Base-by-base conservation (phyloP, 2,113 vertebrate genomes). In the Cyprinodon brontotheroides region DNA sequence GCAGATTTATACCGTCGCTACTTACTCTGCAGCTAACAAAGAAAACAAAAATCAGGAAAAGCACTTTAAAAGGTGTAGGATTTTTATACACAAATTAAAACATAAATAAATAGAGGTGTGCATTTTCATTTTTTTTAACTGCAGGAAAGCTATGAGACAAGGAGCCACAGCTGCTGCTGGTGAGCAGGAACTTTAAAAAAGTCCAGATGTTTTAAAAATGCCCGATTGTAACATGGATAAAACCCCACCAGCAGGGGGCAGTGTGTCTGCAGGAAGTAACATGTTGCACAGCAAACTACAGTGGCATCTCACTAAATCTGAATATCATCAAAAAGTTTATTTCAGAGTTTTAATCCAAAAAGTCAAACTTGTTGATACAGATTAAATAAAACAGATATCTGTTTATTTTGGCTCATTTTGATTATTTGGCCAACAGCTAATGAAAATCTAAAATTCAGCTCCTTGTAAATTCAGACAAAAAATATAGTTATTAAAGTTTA, bases 61-160 rank as follows among this genome's bases (percentile, higher is more conserved):
- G 80, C 80, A 86, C 71, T 81, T 61, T 37, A 59, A 60, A 82
- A 82, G 81, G 80, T 69, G 9, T 8, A 57, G 50, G 68, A 84
- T 77, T 80, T 82, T 80, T 82, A 90, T 75, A 69, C 82, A 88
- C 79, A 88, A 88, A 85, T 80, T 65, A 75, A 78, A 78, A 82
- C 78, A 87, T 88, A 87, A 90, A 93, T 92, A 93, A 93, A 93
- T 92, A 93, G 76, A 87, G 88, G 85, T 89, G 84, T 90, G 89
- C 89, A 89, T 90, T 89, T 9, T 20, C 5, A 1, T 50, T 48
- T 48, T 50, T 50, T 57, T 53, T 81, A 75, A 91, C 88, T 86
- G 86, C 82, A 82, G 80, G 72, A 84, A 89, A 82, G 78, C 78
- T 78, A 84, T 68, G 72, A 78, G 86, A 74, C 69, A 37, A 74